These are phyloP conservation scores for Pachyrhynchus sulphureomaculatus DNA, from an alignment of 1,140 invertebrate species.

Conservation along the genomic window DNA sequence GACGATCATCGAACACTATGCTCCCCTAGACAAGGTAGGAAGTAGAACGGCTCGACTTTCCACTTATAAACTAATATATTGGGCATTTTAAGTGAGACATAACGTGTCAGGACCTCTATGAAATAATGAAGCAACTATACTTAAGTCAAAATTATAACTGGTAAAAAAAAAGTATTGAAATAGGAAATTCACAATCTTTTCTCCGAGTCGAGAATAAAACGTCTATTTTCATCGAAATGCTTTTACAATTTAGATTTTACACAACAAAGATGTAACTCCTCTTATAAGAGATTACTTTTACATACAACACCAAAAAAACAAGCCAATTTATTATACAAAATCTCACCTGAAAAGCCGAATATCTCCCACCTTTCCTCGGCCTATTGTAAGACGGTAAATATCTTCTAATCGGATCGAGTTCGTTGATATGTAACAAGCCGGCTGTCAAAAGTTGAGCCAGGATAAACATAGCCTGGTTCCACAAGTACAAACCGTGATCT, in stretches of 20 bases:
- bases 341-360: slow-evolving; percentile 94
- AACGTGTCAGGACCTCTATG: slow-evolving; percentile 1
- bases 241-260: too few relatives aligned
- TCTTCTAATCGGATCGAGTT: slow-evolving; percentile 92
- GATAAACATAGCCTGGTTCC: slow-evolving; percentile 94
- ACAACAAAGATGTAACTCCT: too few relatives aligned
- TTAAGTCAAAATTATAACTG: too few relatives aligned
- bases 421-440: slow-evolving; percentile 88
- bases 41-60: neutral
- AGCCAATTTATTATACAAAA: too few relatives aligned
- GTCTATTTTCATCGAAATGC: too few relatives aligned
- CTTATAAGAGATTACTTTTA: too few relatives aligned
- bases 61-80: neutral
- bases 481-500: slow-evolving; percentile 67
- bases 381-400: slow-evolving; percentile 95
- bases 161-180: too few relatives aligned
- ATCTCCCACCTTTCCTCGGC: slow-evolving; percentile 84
- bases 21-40: slow-evolving; percentile 31
- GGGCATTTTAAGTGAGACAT: neutral
- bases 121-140: too few relatives aligned
- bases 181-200: too few relatives aligned
- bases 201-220: too few relatives aligned
- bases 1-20: slow-evolving; percentile 28
- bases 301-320: too few relatives aligned
- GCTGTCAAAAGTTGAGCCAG: slow-evolving; percentile 89